Evolutionary conservation across 2,797 vertebrate species (phyloP).

Genomic region (Syncerus caffer): DNA sequence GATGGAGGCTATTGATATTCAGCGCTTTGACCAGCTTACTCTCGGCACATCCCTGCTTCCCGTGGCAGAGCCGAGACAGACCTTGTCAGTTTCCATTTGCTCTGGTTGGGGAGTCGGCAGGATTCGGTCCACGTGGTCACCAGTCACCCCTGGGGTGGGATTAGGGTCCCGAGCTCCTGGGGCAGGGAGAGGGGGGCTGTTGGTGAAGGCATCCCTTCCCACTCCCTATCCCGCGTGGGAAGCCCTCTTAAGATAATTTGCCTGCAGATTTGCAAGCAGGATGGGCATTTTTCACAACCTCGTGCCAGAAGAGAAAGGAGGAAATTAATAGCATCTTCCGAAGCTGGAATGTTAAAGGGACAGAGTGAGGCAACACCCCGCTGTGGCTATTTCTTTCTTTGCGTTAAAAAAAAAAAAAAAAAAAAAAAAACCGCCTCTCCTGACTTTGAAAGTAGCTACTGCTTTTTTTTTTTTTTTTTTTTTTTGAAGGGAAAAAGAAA

Average conservation of each 20-base stretch:
- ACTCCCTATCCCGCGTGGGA: not conserved
- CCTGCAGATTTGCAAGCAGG: not conserved
- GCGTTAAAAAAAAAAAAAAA: slow-evolving; percentile 67
- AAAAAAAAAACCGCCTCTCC: slow-evolving; percentile 57
- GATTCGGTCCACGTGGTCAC: slow-evolving; percentile 34
- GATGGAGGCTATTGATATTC: slow-evolving; percentile 90
- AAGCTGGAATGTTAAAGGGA: slow-evolving; percentile 72
- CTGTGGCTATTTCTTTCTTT: slow-evolving; percentile 75
- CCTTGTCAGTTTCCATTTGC: slow-evolving; percentile 45
- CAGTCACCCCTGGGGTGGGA: not conserved
- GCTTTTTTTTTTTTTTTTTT: slow-evolving; percentile 52
- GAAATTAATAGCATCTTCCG: slow-evolving; percentile 72
- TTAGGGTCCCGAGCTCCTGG: rapidly evolving
- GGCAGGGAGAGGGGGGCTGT: not conserved
- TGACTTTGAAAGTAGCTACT: slow-evolving; percentile 81
- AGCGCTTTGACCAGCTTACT: slow-evolving; percentile 89
- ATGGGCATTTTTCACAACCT: not conserved
- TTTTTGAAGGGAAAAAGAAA: not conserved
- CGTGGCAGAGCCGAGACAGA: slow-evolving; percentile 57
- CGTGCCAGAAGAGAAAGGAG: slow-evolving; percentile 39
- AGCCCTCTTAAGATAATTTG: not conserved
- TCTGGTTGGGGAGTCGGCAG: not conserved
- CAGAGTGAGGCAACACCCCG: slow-evolving; percentile 72
- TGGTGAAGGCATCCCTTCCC: not conserved
- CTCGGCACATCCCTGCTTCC: slow-evolving; percentile 81